Conservation (phyloP, 2,888 invertebrate species). For the Sycophila texana region DNA sequence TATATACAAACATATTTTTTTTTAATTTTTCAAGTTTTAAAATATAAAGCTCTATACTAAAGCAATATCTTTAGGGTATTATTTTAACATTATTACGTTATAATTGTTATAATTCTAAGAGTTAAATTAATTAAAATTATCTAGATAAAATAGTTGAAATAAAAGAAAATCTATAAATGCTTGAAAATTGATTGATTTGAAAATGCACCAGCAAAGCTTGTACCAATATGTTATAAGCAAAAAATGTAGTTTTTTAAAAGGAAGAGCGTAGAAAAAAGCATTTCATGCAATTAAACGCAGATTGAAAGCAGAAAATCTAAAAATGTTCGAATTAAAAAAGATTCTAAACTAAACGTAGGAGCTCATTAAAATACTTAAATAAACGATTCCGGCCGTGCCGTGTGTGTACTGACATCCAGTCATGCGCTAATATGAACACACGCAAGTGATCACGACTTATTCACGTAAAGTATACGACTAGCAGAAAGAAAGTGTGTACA, state of each 20-base stretch:
- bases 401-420: neutral
- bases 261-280: slow-evolving; percentile 4
- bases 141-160: too few species aligned
- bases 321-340: slow-evolving; percentile 46
- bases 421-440: neutral
- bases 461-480: neutral
- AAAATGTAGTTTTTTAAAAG: slow-evolving; percentile 33
- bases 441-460: neutral
- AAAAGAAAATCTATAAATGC: too few species aligned
- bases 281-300: slow-evolving; percentile 17
- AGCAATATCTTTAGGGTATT: too few species aligned
- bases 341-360: slow-evolving; percentile 53
- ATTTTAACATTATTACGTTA: too few species aligned
- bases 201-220: neutral
- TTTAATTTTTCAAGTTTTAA: too few species aligned
- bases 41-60: too few species aligned
- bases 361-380: slow-evolving; percentile 23
- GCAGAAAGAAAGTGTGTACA: neutral
- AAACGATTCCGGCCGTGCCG: slow-evolving; percentile 35
- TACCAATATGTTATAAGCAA: slow-evolving; percentile 2
- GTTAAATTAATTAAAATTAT: too few species aligned
- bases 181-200: too few species aligned
- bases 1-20: neutral
- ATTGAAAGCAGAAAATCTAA: slow-evolving; percentile 52
- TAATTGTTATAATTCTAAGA: too few species aligned